Percentiles rank a stretch among this genome's conserved stretches.
Conservation (phyloP, 2,113 vertebrate genomes). For the Salminus brasiliensis region DNA sequence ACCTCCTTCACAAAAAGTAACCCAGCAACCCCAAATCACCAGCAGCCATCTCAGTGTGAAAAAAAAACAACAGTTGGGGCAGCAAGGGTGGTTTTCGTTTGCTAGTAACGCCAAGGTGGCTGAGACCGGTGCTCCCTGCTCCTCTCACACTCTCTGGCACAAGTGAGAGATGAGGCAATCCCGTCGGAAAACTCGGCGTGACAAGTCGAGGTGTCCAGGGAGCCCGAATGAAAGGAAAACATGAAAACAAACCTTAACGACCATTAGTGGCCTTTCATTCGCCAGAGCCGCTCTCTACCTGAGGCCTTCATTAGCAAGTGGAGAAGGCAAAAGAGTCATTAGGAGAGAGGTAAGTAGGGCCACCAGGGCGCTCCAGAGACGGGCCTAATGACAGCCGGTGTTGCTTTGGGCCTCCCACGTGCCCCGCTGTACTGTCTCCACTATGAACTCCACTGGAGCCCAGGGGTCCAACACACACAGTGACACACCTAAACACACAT, state of each 20-base stretch:
- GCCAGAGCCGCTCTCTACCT: slow-evolving; percentile 44
- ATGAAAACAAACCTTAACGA: slow-evolving; percentile 53
- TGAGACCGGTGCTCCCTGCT: background rate
- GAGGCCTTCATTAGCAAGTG: slow-evolving; percentile 59
- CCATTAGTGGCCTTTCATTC: slow-evolving; percentile 42
- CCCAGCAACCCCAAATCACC: too few species aligned
- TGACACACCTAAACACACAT: slow-evolving; percentile 1
- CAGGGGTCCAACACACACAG: slow-evolving; percentile 9
- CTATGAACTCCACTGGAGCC: slow-evolving; percentile 4
- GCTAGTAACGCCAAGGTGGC: background rate
- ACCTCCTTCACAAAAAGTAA: background rate
- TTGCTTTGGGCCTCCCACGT: slow-evolving; percentile 39
- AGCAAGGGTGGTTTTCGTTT: background rate
- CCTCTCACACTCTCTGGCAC: slow-evolving; percentile 22
- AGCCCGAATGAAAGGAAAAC: slow-evolving; percentile 36
- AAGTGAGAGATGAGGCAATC: slow-evolving; percentile 26
- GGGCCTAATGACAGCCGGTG: slow-evolving; percentile 47
- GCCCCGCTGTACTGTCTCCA: slow-evolving; percentile 43
- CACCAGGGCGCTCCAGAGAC: slow-evolving; percentile 43
- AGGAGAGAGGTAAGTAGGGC: slow-evolving; percentile 43
- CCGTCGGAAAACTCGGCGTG: slow-evolving; percentile 39
- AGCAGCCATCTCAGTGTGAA: background rate
- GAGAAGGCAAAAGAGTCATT: slow-evolving; percentile 41
- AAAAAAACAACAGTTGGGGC: background rate
- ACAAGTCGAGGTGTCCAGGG: slow-evolving; percentile 25